Base-by-base conservation (phyloP, 2,888 invertebrate species). In the Drosophila histrio region DNA sequence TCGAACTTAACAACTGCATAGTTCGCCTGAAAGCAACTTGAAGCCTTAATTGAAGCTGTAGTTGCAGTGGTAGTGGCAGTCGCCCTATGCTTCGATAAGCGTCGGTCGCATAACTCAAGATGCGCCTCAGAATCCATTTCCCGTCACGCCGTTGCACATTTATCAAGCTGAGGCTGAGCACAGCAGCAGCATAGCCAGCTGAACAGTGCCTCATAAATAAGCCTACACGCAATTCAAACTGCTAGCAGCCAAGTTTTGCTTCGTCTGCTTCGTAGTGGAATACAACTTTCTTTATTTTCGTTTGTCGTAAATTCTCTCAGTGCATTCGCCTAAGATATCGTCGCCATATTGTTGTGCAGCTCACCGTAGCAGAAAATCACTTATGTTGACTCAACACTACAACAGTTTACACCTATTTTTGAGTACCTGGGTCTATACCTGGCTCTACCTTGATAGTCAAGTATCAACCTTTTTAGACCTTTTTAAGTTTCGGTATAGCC, bases 241-340 rank as follows among this genome's bases (percentile, higher is more conserved):
- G 65, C 67, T 39, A 8, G 9, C 22, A 26, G 38, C n/a, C 9
- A 46, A 44, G 28, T 22, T 17, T 34, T 21, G 8, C 15, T 11
- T 15, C n/a, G 44, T 24, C 6, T 36, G 2, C 13, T 30, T 46
- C 11, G 21, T 9, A 17, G 11, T 13, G 15, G 6, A 39, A 22
- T 68, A 72, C 61, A 84, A 86, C 68, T 83, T 86, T 86, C 77
- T 81, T 84, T 79, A 83, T 83, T 81, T 77, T 71, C 77, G 72
- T 44, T 65, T 63, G 77, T 47, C 65, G 78, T 71, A 70, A 69
- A 83, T 86, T 80, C 68, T 53, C 68, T 52, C 63, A 62, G 38
- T 43, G 36, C 34, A 28, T 11, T 13, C 17, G 57, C 43, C 44
- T 21, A 50, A 26, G 53, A 50, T 65, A 54, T 59, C 21, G 64